These are phyloP conservation scores for Dynastes grantii DNA, from an alignment of 2,888 invertebrate species.

Conservation along the genomic window DNA sequence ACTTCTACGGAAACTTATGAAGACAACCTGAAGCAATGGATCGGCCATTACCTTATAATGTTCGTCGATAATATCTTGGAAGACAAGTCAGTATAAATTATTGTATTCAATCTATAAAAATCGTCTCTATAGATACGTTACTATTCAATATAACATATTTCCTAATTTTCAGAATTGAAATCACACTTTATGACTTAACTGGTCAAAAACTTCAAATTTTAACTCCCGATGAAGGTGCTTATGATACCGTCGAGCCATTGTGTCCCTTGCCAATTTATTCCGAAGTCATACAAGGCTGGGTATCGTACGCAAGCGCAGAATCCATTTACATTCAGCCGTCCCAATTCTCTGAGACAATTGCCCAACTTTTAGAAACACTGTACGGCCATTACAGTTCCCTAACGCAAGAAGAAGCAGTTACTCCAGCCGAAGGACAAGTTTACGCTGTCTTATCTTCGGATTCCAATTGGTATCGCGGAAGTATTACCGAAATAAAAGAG, in stretches of 20 bases:
- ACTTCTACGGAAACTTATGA: constrained; percentile 69
- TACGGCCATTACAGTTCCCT: constrained; percentile 74
- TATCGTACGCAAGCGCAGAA: constrained; percentile 75
- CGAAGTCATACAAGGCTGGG: constrained; percentile 74
- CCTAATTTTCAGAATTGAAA: constrained; percentile 74
- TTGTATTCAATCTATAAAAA: neutral
- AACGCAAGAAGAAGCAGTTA: constrained; percentile 66
- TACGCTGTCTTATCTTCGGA: constrained; percentile 73
- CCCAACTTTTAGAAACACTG: constrained; percentile 71
- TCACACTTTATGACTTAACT: constrained; percentile 76
- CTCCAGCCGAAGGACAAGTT: constrained; percentile 72
- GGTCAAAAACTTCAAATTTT: constrained; percentile 73
- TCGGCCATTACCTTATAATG: constrained; percentile 70
- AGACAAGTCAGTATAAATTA: constrained; percentile 66
- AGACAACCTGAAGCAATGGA: constrained; percentile 73
- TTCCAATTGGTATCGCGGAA: constrained; percentile 68
- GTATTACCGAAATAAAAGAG: constrained; percentile 65
- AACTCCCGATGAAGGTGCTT: constrained; percentile 74
- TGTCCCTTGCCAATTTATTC: constrained; percentile 78
- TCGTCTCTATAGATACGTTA: neutral
- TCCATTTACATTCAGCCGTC: constrained; percentile 78
- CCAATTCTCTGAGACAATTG: constrained; percentile 71
- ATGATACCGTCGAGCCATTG: constrained; percentile 72
- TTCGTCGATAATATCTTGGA: constrained; percentile 70
- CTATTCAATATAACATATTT: neutral